These are phyloP conservation scores for Ornithoptera alexandrae DNA, from an alignment of 2,888 invertebrate genomes.

Conservation along the genomic window DNA sequence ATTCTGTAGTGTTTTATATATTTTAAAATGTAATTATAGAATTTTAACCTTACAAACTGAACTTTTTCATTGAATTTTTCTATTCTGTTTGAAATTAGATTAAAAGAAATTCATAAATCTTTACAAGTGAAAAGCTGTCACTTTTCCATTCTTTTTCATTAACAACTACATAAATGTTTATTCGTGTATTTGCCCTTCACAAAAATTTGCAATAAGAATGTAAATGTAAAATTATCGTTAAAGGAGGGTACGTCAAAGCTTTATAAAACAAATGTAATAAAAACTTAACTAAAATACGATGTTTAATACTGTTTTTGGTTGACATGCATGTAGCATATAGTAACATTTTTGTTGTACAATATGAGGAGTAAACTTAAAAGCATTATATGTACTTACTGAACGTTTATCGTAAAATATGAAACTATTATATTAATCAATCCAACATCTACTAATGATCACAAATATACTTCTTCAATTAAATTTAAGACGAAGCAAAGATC, in stretches of 20 bases:
- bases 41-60: no score
- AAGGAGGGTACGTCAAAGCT: background rate
- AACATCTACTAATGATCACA: conserved; percentile 46
- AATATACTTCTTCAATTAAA: conserved; percentile 32
- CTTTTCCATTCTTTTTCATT: background rate
- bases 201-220: background rate
- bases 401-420: background rate
- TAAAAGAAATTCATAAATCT: no score
- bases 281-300: background rate
- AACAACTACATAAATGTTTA: background rate
- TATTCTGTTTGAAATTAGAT: no score
- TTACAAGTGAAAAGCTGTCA: background rate
- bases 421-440: conserved; percentile 40
- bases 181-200: background rate
- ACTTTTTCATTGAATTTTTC: no score
- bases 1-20: no score
- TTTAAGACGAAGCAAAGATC: conserved; percentile 31
- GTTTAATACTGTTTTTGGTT: conserved; percentile 16
- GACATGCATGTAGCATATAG: conserved; percentile 10
- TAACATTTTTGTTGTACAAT: background rate
- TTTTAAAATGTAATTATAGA: no score
- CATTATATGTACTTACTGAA: conserved; percentile 17
- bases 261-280: background rate
- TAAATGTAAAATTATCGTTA: background rate
- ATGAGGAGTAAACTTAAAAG: background rate